These are phyloP conservation scores for Eulemur rufifrons DNA, from an alignment of 2,113 vertebrate species.

Conservation along the genomic window DNA sequence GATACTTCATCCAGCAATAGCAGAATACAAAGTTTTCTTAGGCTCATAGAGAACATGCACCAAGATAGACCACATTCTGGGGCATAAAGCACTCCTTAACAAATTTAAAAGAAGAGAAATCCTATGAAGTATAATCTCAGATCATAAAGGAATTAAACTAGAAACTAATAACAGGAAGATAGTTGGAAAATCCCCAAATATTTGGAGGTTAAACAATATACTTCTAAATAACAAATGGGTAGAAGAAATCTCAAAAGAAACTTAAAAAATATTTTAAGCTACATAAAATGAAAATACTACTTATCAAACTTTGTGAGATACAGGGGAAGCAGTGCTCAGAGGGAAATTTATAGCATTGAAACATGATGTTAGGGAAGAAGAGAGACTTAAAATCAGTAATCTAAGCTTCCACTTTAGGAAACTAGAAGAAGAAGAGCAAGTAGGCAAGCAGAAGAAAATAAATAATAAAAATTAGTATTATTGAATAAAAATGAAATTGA, in stretches of 20 bases:
- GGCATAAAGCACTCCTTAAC: neutral
- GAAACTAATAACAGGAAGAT: neutral
- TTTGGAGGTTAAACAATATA: neutral
- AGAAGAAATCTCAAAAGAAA: neutral
- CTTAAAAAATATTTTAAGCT: neutral
- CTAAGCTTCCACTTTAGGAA: neutral
- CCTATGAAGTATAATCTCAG: neutral
- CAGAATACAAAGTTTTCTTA: neutral
- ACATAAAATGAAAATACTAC: neutral
- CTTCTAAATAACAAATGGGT: neutral
- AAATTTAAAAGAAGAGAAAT: neutral
- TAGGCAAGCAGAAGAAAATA: neutral
- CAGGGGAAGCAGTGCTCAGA: neutral
- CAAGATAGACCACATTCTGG: neutral
- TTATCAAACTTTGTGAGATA: neutral
- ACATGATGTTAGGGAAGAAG: neutral
- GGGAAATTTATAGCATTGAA: neutral
- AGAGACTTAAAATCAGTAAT: neutral
- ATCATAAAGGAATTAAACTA: neutral
- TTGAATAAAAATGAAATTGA: neutral
- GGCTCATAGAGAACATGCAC: neutral
- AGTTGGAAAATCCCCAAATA: neutral
- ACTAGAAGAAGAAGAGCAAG: neutral
- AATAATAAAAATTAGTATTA: neutral
- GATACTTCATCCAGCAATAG: neutral